Evolutionary conservation across 1,140 invertebrate genomes (phyloP).

Genomic region (Aethina tumida): DNA sequence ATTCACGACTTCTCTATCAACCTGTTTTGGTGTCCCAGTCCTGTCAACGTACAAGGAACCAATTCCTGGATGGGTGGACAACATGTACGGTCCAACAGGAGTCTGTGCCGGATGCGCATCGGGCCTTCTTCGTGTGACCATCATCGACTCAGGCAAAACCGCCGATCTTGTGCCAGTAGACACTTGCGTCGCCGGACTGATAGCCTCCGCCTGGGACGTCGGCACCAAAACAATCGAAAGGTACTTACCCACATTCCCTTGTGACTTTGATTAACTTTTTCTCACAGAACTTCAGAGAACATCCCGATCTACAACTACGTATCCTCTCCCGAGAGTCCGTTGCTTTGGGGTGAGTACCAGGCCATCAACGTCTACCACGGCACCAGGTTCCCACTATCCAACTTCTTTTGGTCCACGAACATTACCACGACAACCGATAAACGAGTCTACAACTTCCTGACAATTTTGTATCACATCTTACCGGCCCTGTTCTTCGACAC

Average conservation of each 20-base stretch:
- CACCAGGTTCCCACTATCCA: conserved; percentile 42
- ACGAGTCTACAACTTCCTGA: conserved; percentile 32
- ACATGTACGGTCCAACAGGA: conserved; percentile 81
- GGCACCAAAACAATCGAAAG: conserved; percentile 32
- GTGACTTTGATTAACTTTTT: conserved; percentile 9
- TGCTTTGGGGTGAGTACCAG: conserved; percentile 55
- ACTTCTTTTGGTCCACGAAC: conserved; percentile 47
- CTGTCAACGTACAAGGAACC: conserved; percentile 39
- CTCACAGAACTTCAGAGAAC: conserved; percentile 35
- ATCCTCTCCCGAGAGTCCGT: conserved; percentile 53
- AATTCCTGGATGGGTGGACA: conserved; percentile 71
- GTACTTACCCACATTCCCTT: conserved; percentile 7
- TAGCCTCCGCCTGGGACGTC: conserved; percentile 58
- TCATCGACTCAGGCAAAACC: conserved; percentile 45
- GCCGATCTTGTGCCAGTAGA: conserved; percentile 67
- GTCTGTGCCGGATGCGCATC: conserved; percentile 54
- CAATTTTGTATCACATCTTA: conserved; percentile 46
- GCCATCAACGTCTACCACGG: conserved; percentile 39
- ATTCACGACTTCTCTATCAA: too few species aligned
- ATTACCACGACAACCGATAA: conserved; percentile 39
- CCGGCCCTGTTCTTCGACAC: conserved; percentile 50
- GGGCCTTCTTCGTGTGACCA: conserved; percentile 62
- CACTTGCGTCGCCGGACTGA: conserved; percentile 65
- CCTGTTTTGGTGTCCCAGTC: conserved; percentile 27
- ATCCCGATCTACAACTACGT: conserved; percentile 66